Evolutionary conservation across 2,113 vertebrate genomes (phyloP).

Genomic region (Asarcornis scutulata): DNA sequence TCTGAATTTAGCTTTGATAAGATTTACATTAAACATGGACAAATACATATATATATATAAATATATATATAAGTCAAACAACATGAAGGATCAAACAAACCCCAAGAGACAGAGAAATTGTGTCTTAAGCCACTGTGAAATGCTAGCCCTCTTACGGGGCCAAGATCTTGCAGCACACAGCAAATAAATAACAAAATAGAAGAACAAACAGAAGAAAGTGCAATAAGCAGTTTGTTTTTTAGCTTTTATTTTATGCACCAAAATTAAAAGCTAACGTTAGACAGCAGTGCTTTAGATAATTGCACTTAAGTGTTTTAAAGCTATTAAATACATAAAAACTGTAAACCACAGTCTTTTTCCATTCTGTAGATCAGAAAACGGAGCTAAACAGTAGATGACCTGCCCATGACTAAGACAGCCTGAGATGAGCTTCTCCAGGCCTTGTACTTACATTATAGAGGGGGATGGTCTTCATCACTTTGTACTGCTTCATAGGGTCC

Average conservation of each 20-base stretch:
- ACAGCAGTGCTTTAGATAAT: neutral
- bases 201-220: neutral
- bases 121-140: neutral
- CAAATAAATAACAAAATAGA: neutral
- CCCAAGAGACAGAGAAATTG: neutral
- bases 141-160: neutral
- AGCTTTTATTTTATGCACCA: neutral
- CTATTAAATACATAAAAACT: neutral
- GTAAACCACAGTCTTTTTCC: neutral
- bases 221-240: neutral
- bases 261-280: neutral
- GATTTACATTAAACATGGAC: neutral
- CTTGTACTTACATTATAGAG: conserved; percentile 90
- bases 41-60: neutral
- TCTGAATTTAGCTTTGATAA: neutral
- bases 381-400: neutral
- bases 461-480: conserved; percentile 96
- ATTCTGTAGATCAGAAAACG: neutral
- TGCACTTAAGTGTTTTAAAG: neutral
- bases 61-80: neutral
- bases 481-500: conserved; percentile 95
- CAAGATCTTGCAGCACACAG: neutral
- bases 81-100: neutral
- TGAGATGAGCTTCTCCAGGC: accelerated
- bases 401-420: neutral